A percentile compares a stretch with the other conserved stretches of the same genome.
Conservation (phyloP, 2,888 invertebrate species). For the Flexamia atlantica region DNA sequence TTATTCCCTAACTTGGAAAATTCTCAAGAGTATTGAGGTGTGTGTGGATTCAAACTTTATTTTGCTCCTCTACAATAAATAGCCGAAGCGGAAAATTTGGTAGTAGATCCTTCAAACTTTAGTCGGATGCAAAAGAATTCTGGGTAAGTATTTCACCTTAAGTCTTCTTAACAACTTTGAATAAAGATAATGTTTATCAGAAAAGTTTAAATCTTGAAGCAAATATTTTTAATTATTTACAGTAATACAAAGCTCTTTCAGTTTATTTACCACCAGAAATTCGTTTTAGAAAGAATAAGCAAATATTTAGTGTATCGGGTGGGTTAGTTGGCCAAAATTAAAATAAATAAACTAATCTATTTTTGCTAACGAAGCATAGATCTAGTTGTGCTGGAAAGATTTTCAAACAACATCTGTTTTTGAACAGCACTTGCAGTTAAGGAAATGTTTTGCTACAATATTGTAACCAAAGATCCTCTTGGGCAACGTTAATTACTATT, state of each 20-base stretch:
- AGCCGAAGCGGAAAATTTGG: neutral
- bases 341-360: too few relatives aligned
- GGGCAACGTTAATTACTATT: too few relatives aligned
- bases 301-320: neutral
- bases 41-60: constrained; percentile 11
- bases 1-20: neutral
- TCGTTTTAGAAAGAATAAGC: neutral
- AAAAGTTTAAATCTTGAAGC: neutral
- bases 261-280: neutral
- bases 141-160: neutral
- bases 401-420: too few relatives aligned
- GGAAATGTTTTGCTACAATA: too few relatives aligned
- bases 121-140: neutral
- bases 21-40: neutral
- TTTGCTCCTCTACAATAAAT: neutral
- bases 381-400: too few relatives aligned
- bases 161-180: neutral
- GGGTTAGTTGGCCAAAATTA: neutral
- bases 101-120: neutral
- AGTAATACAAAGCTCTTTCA: neutral
- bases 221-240: neutral
- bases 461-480: too few relatives aligned
- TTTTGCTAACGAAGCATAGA: too few relatives aligned
- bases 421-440: too few relatives aligned
- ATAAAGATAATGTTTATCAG: neutral